phyloP scores from a whole-genome alignment of 2,797 vertebrate genomes.

The Clamator glandarius region DNA sequence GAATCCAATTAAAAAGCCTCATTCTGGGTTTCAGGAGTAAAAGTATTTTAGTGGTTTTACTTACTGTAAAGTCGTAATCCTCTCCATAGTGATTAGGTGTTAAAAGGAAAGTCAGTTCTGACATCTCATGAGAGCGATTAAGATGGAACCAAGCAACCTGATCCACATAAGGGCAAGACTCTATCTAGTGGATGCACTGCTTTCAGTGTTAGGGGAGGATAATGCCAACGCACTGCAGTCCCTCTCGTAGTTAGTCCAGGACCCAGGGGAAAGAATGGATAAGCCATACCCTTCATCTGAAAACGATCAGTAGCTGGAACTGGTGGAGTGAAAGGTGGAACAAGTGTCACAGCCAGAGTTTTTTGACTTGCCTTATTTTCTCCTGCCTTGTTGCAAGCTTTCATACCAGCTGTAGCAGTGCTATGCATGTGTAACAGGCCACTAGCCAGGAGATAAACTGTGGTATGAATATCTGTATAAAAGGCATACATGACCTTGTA shows the following conservation, averaged over 20 bases:
- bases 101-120: background rate
- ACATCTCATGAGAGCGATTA: background rate
- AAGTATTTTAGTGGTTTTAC: background rate
- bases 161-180: background rate
- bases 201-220: background rate
- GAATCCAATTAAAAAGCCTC: background rate
- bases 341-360: background rate
- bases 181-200: background rate
- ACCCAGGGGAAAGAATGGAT: accelerated
- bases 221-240: no score
- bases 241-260: accelerated
- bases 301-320: background rate
- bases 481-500: background rate
- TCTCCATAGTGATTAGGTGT: background rate
- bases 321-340: background rate
- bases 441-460: background rate
- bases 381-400: background rate
- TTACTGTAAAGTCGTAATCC: background rate
- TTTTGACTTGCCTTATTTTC: background rate
- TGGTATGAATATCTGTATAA: background rate
- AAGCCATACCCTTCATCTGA: background rate
- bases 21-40: background rate
- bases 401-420: background rate
- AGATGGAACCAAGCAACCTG: background rate
- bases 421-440: background rate